Conservation (phyloP, 2,797 vertebrate species). For the Huso huso region DNA sequence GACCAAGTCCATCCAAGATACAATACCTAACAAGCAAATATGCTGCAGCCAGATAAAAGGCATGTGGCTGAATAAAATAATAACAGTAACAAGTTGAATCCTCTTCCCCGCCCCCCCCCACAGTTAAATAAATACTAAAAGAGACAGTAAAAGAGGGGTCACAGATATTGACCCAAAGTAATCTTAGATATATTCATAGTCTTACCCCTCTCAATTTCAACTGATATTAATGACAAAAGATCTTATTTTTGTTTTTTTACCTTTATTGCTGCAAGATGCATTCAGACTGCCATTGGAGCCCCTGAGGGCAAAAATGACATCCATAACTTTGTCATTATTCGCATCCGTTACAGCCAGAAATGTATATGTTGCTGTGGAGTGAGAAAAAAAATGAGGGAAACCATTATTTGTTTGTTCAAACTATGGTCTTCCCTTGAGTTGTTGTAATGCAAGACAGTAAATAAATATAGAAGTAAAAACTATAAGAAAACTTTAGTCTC, state of each 20-base stretch:
- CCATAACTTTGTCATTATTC: conserved; percentile 72
- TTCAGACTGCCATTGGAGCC: conserved; percentile 44
- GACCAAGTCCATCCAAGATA: no score
- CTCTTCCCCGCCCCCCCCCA: no score
- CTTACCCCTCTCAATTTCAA: neutral
- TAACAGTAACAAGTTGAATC: no score
- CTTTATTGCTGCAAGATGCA: conserved; percentile 60
- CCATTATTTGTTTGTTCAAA: neutral
- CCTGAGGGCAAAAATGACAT: conserved; percentile 74
- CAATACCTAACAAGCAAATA: no score
- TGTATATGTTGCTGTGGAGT: conserved; percentile 62
- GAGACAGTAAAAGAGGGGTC: no score
- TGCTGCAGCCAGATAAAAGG: no score
- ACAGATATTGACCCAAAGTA: no score
- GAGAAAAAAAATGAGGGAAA: neutral
- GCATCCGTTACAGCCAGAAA: conserved; percentile 67
- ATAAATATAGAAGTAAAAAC: neutral
- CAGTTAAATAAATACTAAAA: no score
- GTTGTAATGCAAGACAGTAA: no score
- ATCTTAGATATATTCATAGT: no score
- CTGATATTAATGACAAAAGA: no score
- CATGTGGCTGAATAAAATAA: no score
- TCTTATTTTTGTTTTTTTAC: conserved; percentile 38
- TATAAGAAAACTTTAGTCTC: neutral
- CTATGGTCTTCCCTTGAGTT: neutral